Percentiles rank a stretch among this genome's conserved stretches.
Conservation (phyloP, 2,113 vertebrate species). For the Electrona antarctica region DNA sequence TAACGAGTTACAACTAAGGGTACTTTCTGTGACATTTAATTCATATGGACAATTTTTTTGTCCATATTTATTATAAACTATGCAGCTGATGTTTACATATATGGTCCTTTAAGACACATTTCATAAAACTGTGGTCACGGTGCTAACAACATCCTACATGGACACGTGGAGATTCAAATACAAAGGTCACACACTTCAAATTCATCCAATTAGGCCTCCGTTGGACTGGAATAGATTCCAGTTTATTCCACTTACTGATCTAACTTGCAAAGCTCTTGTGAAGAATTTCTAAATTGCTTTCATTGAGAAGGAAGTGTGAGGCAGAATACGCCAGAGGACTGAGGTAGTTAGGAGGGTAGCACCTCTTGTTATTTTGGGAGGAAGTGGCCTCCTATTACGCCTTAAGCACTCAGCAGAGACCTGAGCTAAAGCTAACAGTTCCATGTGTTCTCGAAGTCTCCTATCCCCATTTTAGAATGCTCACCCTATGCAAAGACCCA, state of each 20-base stretch:
- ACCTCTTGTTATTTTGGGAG: constrained; percentile 77
- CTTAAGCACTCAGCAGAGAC: constrained; percentile 58
- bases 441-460: constrained; percentile 1
- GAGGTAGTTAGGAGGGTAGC: constrained; percentile 78
- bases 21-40: no score
- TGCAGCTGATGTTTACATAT: not conserved
- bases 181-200: constrained; percentile 13
- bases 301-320: constrained; percentile 68
- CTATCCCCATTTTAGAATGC: not conserved
- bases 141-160: not conserved
- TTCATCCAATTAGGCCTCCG: constrained; percentile 16
- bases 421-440: constrained; percentile 26
- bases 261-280: not conserved
- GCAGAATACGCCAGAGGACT: constrained; percentile 75
- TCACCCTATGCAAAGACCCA: constrained; percentile 17
- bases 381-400: constrained; percentile 76
- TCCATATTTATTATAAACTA: no score
- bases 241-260: no score
- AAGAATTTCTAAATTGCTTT: constrained; percentile 63
- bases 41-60: no score
- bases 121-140: not conserved
- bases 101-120: not conserved
- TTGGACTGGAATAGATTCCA: not conserved
- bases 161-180: constrained; percentile 10
- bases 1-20: no score